Evolutionary conservation across 2,113 vertebrate species (phyloP).

Genomic region (Calonectris borealis): DNA sequence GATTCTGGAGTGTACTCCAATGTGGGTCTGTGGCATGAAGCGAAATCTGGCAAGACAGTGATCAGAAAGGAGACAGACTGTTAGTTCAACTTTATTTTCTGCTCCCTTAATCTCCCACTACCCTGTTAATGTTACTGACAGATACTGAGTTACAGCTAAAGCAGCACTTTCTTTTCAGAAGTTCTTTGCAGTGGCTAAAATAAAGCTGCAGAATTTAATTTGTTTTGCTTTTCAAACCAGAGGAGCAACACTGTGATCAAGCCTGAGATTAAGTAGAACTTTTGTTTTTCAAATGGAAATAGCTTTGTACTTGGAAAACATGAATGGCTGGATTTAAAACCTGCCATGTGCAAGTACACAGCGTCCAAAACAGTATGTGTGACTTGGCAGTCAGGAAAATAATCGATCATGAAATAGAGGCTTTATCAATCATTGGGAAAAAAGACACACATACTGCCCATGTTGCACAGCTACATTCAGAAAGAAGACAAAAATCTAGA

Average conservation of each 20-base stretch:
- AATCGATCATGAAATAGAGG: not conserved
- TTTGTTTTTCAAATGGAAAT: constrained; percentile 30
- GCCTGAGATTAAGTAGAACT: not conserved
- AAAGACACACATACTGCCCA: not conserved
- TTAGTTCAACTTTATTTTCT: not conserved
- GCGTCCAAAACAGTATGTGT: not conserved
- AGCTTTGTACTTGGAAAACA: constrained; percentile 9
- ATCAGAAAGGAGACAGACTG: not conserved
- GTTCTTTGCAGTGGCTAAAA: not conserved
- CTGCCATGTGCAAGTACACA: not conserved
- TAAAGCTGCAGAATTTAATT: not conserved
- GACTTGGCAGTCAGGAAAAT: not conserved
- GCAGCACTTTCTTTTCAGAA: not conserved
- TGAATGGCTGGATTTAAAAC: constrained; percentile 20
- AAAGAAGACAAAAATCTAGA: not conserved
- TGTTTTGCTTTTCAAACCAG: not conserved
- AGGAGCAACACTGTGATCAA: not conserved
- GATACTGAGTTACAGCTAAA: not conserved
- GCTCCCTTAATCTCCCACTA: not conserved
- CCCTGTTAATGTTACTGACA: not conserved
- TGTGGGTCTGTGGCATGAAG: not conserved
- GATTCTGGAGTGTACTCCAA: not conserved
- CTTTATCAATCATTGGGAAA: not conserved
- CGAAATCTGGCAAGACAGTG: not conserved
- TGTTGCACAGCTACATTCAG: not conserved